Conservation (phyloP, 1,140 invertebrate genomes). For the Aricia agestis region DNA sequence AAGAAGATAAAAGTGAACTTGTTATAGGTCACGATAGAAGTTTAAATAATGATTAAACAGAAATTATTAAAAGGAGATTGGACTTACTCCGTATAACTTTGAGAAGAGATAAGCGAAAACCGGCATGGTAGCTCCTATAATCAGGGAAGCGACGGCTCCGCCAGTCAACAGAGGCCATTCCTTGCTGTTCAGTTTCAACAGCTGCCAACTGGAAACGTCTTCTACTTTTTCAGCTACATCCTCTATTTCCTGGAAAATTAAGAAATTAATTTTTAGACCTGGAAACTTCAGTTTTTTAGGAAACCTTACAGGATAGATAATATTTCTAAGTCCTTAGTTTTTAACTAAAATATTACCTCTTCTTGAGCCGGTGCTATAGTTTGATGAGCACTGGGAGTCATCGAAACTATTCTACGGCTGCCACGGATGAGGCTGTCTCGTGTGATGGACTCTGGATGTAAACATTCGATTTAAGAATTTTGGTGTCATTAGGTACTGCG, state of each 20-base stretch:
- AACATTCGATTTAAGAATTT: not conserved
- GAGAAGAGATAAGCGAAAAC: constrained; percentile 90
- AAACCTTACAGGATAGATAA: too few species aligned
- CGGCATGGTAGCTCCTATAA: constrained; percentile 87
- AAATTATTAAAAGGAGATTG: too few species aligned
- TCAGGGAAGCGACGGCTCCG: constrained; percentile 82
- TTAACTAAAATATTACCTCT: constrained; percentile 11
- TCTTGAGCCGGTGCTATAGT: not conserved
- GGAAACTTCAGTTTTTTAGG: too few species aligned
- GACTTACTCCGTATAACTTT: constrained; percentile 55
- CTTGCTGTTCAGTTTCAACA: constrained; percentile 83
- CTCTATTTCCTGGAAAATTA: constrained; percentile 21
- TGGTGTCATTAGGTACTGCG: too few species aligned
- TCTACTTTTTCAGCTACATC: constrained; percentile 20
- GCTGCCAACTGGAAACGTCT: constrained; percentile 63
- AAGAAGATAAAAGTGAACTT: too few species aligned
- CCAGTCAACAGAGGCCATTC: constrained; percentile 87
- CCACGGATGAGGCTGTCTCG: constrained; percentile 39
- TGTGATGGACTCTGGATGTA: constrained; percentile 34
- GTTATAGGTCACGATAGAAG: too few species aligned
- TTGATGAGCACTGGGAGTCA: constrained; percentile 27
- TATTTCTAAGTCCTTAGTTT: too few species aligned
- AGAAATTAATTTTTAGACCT: not conserved
- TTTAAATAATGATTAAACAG: too few species aligned
- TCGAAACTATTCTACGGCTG: constrained; percentile 41